A percentile compares a stretch with the other conserved stretches of the same genome.
Conservation (phyloP, 1,140 invertebrate species). For the Diachasmimorpha longicaudata region DNA sequence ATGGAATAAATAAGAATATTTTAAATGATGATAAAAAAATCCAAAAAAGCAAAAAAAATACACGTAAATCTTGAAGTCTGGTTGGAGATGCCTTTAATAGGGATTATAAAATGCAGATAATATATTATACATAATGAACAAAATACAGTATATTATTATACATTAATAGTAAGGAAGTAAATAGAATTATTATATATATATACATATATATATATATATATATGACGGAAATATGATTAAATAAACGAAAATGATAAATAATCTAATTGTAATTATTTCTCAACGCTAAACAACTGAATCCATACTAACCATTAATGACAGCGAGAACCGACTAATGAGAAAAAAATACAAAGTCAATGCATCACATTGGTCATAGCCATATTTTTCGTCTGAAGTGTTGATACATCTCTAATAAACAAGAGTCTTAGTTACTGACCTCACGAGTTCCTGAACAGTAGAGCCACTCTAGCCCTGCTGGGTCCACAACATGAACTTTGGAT, state of each 20-base stretch:
- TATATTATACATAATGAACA: slow-evolving; percentile 63
- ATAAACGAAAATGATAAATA: slow-evolving; percentile 61
- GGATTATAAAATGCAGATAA: slow-evolving; percentile 64
- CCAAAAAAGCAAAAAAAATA: slow-evolving; percentile 34
- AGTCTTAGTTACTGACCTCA: background rate
- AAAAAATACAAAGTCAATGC: too few species aligned
- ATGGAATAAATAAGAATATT: slow-evolving; percentile 64
- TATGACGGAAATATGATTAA: slow-evolving; percentile 59
- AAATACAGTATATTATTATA: slow-evolving; percentile 63
- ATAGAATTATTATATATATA: slow-evolving; percentile 60
- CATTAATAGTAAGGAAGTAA: slow-evolving; percentile 58
- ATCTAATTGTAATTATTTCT: background rate
- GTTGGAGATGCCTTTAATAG: slow-evolving; percentile 64
- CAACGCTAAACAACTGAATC: too few species aligned
- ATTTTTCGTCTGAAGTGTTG: too few species aligned
- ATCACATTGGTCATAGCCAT: too few species aligned
- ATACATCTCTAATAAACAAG: background rate
- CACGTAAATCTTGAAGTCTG: slow-evolving; percentile 61
- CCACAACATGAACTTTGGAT: too few species aligned
- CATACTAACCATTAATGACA: too few species aligned
- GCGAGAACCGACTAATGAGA: too few species aligned
- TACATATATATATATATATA: too few species aligned
- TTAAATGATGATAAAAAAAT: slow-evolving; percentile 54
- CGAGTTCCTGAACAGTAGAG: background rate
- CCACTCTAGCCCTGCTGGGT: background rate